Conservation (phyloP, 2,888 invertebrate species). For the Pyrochroa serraticornis region DNA sequence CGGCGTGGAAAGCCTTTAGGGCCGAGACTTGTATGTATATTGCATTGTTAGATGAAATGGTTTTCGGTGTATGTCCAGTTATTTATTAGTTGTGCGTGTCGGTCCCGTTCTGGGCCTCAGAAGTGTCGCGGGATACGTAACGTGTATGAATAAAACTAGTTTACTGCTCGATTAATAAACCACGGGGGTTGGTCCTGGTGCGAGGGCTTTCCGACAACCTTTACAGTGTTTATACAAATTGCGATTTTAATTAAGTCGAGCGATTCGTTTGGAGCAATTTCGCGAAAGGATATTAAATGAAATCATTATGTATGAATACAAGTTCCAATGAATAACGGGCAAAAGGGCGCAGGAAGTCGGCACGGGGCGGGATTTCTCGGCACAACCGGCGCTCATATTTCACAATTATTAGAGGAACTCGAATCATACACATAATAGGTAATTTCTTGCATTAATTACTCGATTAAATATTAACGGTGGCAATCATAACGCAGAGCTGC, state of each 20-base stretch:
- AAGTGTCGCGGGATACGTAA: neutral
- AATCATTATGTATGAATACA: conserved; percentile 47
- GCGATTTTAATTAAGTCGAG: conserved; percentile 43
- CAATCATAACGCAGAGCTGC: conserved; percentile 59
- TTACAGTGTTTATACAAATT: conserved; percentile 34
- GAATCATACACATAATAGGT: conserved; percentile 62
- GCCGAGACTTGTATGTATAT: no score
- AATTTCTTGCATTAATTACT: conserved; percentile 63
- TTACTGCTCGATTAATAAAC: conserved; percentile 12
- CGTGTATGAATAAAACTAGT: conserved; percentile 6
- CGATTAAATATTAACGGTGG: conserved; percentile 60
- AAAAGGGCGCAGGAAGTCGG: conserved; percentile 27
- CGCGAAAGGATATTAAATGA: conserved; percentile 43
- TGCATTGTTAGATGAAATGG: no score
- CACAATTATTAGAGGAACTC: conserved; percentile 59
- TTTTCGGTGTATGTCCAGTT: no score
- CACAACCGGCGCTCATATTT: conserved; percentile 54
- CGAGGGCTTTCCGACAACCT: conserved; percentile 12
- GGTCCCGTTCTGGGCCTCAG: no score
- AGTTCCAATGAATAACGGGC: conserved; percentile 32
- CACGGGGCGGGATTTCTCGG: conserved; percentile 29
- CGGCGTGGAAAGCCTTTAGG: no score
- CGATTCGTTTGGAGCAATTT: conserved; percentile 44
- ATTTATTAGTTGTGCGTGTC: no score
- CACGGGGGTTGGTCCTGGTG: conserved; percentile 1